Conservation (phyloP, 2,113 vertebrate genomes). For the Ictalurus punctatus region DNA sequence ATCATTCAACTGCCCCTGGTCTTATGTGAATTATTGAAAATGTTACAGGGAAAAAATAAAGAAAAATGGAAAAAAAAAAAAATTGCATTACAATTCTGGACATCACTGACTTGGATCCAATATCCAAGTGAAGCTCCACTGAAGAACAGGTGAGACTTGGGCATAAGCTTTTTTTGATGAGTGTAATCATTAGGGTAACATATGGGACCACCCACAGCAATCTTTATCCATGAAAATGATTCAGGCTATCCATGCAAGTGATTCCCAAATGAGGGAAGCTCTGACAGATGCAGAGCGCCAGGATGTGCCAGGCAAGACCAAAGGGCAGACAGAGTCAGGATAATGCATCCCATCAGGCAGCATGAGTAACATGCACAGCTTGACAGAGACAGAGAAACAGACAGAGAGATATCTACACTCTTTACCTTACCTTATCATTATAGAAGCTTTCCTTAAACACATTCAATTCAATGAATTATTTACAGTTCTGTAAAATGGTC, state of each 20-base stretch:
- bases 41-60: neutral
- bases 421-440: neutral
- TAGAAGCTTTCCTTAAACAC: neutral
- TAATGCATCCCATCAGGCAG: neutral
- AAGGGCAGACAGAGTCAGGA: neutral
- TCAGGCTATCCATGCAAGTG: neutral
- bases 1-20: neutral
- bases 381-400: neutral
- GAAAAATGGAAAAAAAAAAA: neutral
- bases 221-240: neutral
- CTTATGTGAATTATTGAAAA: neutral
- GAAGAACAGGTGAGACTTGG: neutral
- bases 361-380: neutral
- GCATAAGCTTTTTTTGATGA: neutral
- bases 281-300: neutral
- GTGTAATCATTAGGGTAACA: neutral
- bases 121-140: neutral
- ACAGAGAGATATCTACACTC: neutral
- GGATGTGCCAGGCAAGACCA: neutral
- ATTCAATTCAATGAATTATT: neutral
- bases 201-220: neutral
- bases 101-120: neutral
- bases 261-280: neutral
- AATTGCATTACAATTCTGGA: neutral
- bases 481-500: neutral